Base-by-base conservation (phyloP, 2,888 invertebrate genomes). In the Lasioglossum morio region DNA sequence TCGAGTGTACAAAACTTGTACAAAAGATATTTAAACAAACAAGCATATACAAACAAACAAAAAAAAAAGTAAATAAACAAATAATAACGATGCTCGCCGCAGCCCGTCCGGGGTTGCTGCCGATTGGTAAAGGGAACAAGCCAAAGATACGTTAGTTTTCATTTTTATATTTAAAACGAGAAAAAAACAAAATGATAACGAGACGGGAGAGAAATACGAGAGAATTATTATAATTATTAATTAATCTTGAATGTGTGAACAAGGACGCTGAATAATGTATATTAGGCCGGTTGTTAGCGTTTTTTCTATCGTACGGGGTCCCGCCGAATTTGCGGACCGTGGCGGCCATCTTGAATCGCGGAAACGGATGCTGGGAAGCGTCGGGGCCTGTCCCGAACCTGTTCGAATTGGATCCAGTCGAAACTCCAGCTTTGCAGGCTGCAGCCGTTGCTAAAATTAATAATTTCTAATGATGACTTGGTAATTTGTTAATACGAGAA, bases 61-160 rank as follows among this genome's bases (percentile, higher is more conserved):
- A 63, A 63, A 48, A 60, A 60, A 14, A 63, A 48, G 16, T 14
- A 63, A 63, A 78, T n/a, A 83, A 83, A 77, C 53, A 85, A 73
- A 85, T 87, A 82, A 93, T 91, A 91, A 92, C 90, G 92, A 92
- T 92, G 92, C 91, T 93, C 92, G 93, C 93, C 89, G 93, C 93
- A 93, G 93, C 93, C 87, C 80, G 75, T 70, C 63, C 69, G 74
- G 84, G 84, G 94, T 93, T 94, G 94, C 93, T 91, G 94, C 92
- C 92, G 96, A 97, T 97, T 97, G 97, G 97, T 97, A 97, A 96
- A 97, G 97, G 97, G 97, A 97, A 97, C 97, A 97, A 97, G 97
- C 97, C 97, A 97, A 97, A 97, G 97, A 97, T 97, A 97, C 97
- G 97, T 97, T 97, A 96, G 96, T 96, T 96, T 96, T 95, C 96